A percentile compares a stretch with the other conserved stretches of the same genome.
phyloP scores from a whole-genome alignment of 2,888 invertebrate species.

The Nasonovia ribisnigri region DNA sequence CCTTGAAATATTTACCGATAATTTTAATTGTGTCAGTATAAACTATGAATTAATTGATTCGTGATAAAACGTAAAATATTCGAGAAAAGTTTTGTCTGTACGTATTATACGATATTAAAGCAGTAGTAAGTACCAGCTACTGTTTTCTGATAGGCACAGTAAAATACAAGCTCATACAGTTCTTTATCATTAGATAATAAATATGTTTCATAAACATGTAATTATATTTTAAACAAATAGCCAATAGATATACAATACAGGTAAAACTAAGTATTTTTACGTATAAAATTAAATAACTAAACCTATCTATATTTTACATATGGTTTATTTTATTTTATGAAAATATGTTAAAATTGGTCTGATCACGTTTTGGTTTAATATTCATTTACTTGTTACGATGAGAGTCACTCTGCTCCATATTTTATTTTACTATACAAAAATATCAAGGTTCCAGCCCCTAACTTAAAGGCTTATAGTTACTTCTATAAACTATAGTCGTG shows the following conservation, averaged over 20 bases:
- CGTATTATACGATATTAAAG: too few species aligned
- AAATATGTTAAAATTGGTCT: not conserved
- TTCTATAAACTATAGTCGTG: not conserved
- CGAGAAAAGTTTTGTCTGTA: too few species aligned
- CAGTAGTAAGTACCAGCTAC: too few species aligned
- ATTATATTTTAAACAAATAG: not conserved
- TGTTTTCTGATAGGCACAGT: not conserved
- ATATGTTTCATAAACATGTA: not conserved
- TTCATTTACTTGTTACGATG: not conserved
- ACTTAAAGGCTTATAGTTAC: not conserved
- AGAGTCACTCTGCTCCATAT: not conserved
- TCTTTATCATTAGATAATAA: not conserved
- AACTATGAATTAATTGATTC: too few species aligned
- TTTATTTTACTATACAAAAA: not conserved
- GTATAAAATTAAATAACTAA: too few species aligned
- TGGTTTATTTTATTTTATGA: too few species aligned
- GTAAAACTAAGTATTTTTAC: not conserved
- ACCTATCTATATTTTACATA: not conserved
- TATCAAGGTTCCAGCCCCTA: not conserved
- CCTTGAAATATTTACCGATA: too few species aligned
- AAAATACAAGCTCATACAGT: not conserved
- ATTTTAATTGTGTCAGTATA: too few species aligned
- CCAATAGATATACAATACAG: not conserved
- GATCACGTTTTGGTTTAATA: not conserved
- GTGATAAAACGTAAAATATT: too few species aligned